Evolutionary conservation across 2,888 invertebrate genomes (phyloP).

Genomic region (Frankliniella fusca): DNA sequence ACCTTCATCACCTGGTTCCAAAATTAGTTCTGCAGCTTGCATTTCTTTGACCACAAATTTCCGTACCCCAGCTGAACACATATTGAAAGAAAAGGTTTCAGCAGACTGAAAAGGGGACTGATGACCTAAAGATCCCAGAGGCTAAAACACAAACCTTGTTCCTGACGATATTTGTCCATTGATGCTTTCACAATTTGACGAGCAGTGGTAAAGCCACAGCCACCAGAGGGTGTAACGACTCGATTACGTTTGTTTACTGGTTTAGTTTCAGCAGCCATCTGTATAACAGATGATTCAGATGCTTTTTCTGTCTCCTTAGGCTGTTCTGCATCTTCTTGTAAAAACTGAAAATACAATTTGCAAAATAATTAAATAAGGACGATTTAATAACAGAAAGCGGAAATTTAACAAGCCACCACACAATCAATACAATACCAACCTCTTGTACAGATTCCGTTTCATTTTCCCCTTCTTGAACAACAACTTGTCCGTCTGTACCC

Average conservation of each 20-base stretch:
- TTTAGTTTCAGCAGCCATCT: neutral
- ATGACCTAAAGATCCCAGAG: neutral
- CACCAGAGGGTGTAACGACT: neutral
- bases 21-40: slow-evolving; percentile 33
- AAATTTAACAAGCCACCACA: neutral
- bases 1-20: slow-evolving; percentile 31
- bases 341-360: neutral
- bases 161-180: slow-evolving; percentile 5
- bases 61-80: neutral
- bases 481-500: slow-evolving; percentile 25
- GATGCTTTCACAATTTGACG: slow-evolving; percentile 7
- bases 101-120: neutral
- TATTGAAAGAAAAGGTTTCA: neutral
- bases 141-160: neutral
- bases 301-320: neutral
- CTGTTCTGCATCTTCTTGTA: neutral
- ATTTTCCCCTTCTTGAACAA: neutral
- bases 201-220: neutral
- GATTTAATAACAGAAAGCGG: neutral
- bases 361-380: neutral
- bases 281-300: neutral
- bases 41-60: slow-evolving; percentile 37
- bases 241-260: neutral
- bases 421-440: neutral
- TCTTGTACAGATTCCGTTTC: neutral